These are phyloP conservation scores for Nasonia giraulti DNA, from an alignment of 1,140 invertebrate species.

Conservation along the genomic window DNA sequence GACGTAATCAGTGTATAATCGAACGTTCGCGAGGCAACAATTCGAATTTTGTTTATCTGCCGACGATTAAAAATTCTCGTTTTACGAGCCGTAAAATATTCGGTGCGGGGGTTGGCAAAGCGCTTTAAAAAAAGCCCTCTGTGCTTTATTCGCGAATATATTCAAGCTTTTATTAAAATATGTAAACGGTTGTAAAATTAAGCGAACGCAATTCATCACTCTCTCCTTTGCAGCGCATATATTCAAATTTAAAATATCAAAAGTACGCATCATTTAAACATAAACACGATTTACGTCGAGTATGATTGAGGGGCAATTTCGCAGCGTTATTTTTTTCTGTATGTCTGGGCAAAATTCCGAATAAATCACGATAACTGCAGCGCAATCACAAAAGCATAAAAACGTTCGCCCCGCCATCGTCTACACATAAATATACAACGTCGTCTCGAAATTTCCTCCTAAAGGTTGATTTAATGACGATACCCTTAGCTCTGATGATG, in stretches of 20 bases:
- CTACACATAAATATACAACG: neutral
- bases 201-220: neutral
- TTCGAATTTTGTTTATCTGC: neutral
- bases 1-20: neutral
- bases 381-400: neutral
- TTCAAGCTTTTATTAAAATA: neutral
- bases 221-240: neutral
- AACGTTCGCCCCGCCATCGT: neutral
- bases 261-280: neutral
- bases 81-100: neutral
- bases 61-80: neutral
- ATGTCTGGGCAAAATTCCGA: neutral
- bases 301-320: neutral
- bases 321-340: neutral
- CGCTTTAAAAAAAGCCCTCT: too few species aligned
- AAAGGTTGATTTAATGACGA: neutral
- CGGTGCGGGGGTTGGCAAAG: too few species aligned
- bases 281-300: neutral
- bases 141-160: neutral
- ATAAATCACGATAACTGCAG: neutral
- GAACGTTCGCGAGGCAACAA: neutral
- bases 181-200: neutral
- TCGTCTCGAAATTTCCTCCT: neutral
- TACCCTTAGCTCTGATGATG: neutral
- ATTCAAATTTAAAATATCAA: neutral